Percentiles rank a stretch among this genome's conserved stretches.
These are phyloP conservation scores for Pristis pectinata DNA, from an alignment of 2,797 vertebrate genomes.

Conservation along the genomic window DNA sequence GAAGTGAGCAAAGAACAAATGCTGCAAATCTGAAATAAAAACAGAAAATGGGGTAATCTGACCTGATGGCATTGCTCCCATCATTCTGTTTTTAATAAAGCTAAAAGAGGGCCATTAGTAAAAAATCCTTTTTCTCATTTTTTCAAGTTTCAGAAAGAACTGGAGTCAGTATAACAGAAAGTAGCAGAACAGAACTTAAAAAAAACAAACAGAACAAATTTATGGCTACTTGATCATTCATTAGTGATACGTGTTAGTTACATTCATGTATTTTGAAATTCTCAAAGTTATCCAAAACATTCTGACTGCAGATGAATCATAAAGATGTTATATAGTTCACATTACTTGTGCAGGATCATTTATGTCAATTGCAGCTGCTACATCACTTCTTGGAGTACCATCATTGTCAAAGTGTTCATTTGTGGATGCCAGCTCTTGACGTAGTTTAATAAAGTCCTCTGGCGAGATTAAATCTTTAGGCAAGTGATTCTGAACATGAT, in stretches of 20 bases:
- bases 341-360: slow-evolving; percentile 90
- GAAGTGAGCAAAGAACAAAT: background rate
- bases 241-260: background rate
- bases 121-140: too few species aligned
- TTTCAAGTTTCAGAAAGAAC: background rate
- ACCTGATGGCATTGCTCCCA: too few species aligned
- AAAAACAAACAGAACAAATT: background rate
- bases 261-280: background rate
- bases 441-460: slow-evolving; percentile 85
- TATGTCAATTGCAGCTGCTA: slow-evolving; percentile 81
- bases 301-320: slow-evolving; percentile 48
- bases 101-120: too few species aligned
- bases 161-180: background rate
- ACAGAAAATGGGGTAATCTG: too few species aligned
- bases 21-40: too few species aligned
- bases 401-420: slow-evolving; percentile 69
- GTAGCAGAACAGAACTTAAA: background rate
- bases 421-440: slow-evolving; percentile 77
- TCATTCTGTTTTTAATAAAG: too few species aligned
- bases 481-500: slow-evolving; percentile 86
- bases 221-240: background rate
- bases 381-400: slow-evolving; percentile 64
- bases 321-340: slow-evolving; percentile 43
- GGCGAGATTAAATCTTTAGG: slow-evolving; percentile 85
- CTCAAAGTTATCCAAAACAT: background rate